phyloP scores from a whole-genome alignment of 2,113 vertebrate genomes.

The Ceratotherium simum region DNA sequence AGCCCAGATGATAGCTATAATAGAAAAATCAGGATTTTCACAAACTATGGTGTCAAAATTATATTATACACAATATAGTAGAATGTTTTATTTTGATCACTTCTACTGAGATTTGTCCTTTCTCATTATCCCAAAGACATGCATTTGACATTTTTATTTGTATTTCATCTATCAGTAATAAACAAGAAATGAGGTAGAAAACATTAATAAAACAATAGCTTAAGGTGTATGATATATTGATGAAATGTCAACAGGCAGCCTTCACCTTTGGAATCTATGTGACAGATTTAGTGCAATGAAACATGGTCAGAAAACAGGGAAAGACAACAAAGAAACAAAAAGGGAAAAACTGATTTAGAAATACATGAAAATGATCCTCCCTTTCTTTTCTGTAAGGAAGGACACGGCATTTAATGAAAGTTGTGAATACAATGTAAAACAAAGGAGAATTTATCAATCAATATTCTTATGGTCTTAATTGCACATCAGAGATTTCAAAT shows the following conservation, averaged over 20 bases:
- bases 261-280: not conserved
- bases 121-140: slow-evolving; percentile 39
- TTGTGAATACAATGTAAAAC: slow-evolving; percentile 31
- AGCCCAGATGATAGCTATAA: not conserved
- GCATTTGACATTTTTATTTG: slow-evolving; percentile 43
- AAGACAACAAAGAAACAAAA: slow-evolving; percentile 14
- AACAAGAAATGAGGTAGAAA: slow-evolving; percentile 72
- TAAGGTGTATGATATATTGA: slow-evolving; percentile 47
- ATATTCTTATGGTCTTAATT: not conserved
- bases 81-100: slow-evolving; percentile 4
- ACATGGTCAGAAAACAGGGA: not conserved
- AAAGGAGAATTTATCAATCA: not conserved
- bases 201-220: slow-evolving; percentile 76
- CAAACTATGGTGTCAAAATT: slow-evolving; percentile 38
- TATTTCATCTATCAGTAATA: slow-evolving; percentile 45
- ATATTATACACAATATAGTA: not conserved
- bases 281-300: slow-evolving; percentile 62
- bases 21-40: not conserved
- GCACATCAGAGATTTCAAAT: not conserved
- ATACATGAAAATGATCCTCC: not conserved
- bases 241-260: slow-evolving; percentile 59
- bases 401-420: not conserved
- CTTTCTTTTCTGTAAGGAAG: slow-evolving; percentile 25
- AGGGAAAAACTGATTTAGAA: slow-evolving; percentile 34
- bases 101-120: slow-evolving; percentile 14